phyloP scores from a whole-genome alignment of 1,140 invertebrate species.

The Ostrea edulis region DNA sequence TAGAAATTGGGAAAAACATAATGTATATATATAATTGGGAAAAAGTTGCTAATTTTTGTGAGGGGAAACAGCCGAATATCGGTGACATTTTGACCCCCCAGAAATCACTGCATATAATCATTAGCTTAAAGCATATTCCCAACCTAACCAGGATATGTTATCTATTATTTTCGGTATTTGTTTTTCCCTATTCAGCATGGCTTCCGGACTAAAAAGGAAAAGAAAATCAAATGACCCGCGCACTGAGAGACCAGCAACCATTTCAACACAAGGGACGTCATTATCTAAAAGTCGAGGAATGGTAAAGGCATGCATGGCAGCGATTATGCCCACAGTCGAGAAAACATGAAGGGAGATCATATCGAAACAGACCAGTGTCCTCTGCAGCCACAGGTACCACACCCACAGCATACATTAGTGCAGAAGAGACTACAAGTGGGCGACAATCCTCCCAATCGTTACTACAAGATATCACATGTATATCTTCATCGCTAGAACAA shows the following conservation, averaged over 20 bases:
- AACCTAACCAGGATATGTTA: background rate
- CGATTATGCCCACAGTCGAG: background rate
- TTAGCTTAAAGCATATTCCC: constrained; percentile 8
- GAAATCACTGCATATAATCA: background rate
- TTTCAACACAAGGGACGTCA: background rate
- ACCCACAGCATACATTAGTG: background rate
- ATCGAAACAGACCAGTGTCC: background rate
- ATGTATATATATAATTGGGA: too few relatives aligned
- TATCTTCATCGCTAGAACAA: background rate
- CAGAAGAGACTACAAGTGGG: background rate
- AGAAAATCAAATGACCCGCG: background rate
- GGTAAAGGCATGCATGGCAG: background rate
- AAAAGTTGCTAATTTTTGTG: too few relatives aligned
- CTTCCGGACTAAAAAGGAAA: background rate
- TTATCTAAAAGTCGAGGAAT: background rate
- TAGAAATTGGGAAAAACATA: background rate
- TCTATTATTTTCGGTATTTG: background rate
- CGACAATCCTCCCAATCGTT: background rate
- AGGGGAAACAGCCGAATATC: too few relatives aligned
- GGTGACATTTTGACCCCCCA: background rate
- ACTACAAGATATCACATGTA: background rate
- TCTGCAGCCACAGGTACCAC: background rate
- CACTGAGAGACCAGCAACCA: background rate
- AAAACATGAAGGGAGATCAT: background rate
- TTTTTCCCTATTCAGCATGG: constrained; percentile 17